Percentiles rank a stretch among this genome's conserved stretches.
phyloP scores from a whole-genome alignment of 2,797 vertebrate genomes.

The Danio aesculapii region DNA sequence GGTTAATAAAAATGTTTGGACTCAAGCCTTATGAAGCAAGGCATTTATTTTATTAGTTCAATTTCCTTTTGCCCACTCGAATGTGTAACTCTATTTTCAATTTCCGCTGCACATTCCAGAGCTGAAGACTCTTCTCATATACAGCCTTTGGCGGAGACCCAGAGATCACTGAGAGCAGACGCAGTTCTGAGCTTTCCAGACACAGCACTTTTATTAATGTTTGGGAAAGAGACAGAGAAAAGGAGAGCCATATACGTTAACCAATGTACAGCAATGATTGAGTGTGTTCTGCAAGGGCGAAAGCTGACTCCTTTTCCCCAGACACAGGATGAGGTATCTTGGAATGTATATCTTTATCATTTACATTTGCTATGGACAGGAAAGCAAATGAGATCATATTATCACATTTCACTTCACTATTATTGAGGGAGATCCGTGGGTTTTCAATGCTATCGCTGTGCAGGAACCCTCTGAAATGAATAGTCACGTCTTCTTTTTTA shows the following conservation, averaged over 20 bases:
- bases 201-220: conserved; percentile 57
- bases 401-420: not conserved
- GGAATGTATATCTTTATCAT: conserved; percentile 16
- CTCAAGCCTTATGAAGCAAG: conserved; percentile 51
- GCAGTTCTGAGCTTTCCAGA: conserved; percentile 42
- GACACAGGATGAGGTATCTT: conserved; percentile 23
- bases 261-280: conserved; percentile 45
- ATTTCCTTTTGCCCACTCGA: conserved; percentile 68
- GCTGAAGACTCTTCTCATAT: conserved; percentile 53
- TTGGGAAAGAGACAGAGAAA: conserved; percentile 34
- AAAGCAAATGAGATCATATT: not conserved
- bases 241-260: conserved; percentile 37
- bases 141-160: conserved; percentile 46
- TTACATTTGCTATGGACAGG: not conserved
- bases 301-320: conserved; percentile 39
- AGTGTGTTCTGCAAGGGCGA: conserved; percentile 12
- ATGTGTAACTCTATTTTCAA: conserved; percentile 70
- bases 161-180: conserved; percentile 50
- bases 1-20: conserved; percentile 68
- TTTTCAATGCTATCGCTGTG: not conserved
- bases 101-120: conserved; percentile 71
- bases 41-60: conserved; percentile 70
- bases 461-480: not conserved
- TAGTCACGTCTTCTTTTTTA: not conserved
- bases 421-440: not conserved